These are phyloP conservation scores for Castor canadensis DNA, from an alignment of 2,113 vertebrate species.

Conservation along the genomic window DNA sequence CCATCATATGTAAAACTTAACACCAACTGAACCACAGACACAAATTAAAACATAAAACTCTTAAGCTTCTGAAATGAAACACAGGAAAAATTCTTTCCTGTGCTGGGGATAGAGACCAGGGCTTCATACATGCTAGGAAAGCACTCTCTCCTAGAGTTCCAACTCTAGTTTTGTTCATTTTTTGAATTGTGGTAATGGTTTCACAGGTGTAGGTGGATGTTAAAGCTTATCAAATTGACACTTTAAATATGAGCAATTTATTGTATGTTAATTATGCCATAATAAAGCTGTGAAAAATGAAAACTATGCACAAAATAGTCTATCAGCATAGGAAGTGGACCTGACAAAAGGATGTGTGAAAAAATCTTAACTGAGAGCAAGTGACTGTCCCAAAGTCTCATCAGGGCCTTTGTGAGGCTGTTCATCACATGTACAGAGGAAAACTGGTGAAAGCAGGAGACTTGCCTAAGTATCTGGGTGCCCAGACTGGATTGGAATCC, in stretches of 20 bases:
- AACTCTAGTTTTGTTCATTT: not conserved
- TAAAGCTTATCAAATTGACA: not conserved
- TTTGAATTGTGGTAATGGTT: not conserved
- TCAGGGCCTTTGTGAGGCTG: rapidly evolving
- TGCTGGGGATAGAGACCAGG: too few relatives aligned
- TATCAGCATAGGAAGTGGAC: not conserved
- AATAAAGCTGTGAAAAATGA: not conserved
- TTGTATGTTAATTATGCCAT: not conserved
- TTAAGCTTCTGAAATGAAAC: not conserved
- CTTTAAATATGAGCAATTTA: not conserved
- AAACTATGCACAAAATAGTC: not conserved
- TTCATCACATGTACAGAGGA: not conserved
- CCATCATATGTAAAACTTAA: not conserved
- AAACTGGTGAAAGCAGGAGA: not conserved
- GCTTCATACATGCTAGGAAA: not conserved
- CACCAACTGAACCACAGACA: not conserved
- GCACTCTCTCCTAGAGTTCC: not conserved
- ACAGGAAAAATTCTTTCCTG: not conserved
- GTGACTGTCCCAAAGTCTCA: not conserved
- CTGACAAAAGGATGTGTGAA: not conserved
- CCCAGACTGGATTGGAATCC: not conserved
- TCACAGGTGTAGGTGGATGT: not conserved
- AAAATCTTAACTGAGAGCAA: not conserved
- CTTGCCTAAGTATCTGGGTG: not conserved
- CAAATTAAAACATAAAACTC: not conserved